Percentiles rank a stretch among this genome's conserved stretches.
These are phyloP conservation scores for Hemichromis elongatus DNA, from an alignment of 2,113 vertebrate species.

Conservation along the genomic window DNA sequence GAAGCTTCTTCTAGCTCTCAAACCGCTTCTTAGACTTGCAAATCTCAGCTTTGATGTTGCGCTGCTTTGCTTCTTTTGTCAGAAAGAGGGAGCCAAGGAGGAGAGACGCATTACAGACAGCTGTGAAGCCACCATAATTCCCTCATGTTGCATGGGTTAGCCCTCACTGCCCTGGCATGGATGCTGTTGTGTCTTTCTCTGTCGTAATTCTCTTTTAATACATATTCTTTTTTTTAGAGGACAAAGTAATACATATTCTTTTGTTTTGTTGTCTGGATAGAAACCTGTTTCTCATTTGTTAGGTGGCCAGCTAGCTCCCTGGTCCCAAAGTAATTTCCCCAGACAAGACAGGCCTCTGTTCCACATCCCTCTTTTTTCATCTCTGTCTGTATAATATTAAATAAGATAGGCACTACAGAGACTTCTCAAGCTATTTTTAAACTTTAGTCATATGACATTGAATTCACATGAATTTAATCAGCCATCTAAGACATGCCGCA, in stretches of 20 bases:
- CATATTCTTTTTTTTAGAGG: background rate
- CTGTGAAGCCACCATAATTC: constrained; percentile 52
- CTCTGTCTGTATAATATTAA: constrained; percentile 22
- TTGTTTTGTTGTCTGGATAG: constrained; percentile 56
- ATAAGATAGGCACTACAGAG: background rate
- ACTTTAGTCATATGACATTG: background rate
- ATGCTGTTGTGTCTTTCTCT: constrained; percentile 37
- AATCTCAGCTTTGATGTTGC: constrained; percentile 63
- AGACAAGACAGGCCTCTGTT: constrained; percentile 59
- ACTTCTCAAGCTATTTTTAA: constrained; percentile 23
- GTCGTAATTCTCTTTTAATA: background rate
- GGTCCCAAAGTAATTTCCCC: constrained; percentile 41
- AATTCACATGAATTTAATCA: constrained; percentile 27
- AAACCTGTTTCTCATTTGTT: constrained; percentile 68
- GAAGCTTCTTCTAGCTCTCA: constrained; percentile 52
- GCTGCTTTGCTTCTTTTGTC: constrained; percentile 55
- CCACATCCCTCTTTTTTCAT: constrained; percentile 9
- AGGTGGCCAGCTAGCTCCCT: constrained; percentile 50
- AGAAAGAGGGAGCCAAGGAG: constrained; percentile 28
- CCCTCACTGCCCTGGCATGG: constrained; percentile 44
- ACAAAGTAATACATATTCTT: constrained; percentile 34
- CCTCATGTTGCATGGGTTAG: constrained; percentile 47
- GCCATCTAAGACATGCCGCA: background rate
- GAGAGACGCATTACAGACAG: constrained; percentile 54
- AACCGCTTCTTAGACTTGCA: constrained; percentile 69